These are phyloP conservation scores for Anhinga rufa DNA, from an alignment of 2,113 vertebrate genomes.

Conservation along the genomic window DNA sequence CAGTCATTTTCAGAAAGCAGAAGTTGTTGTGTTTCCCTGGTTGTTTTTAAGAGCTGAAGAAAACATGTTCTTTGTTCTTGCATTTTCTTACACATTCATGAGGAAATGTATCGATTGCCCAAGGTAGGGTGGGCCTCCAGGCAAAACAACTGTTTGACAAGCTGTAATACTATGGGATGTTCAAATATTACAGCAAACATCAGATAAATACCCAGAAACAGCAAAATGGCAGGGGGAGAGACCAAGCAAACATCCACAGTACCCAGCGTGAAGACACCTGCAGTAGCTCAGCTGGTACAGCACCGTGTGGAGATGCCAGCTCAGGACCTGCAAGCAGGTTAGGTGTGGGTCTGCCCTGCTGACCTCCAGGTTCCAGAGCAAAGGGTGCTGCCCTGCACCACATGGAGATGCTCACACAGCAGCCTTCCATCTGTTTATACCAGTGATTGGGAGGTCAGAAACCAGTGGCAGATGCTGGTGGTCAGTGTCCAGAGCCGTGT, in stretches of 20 bases:
- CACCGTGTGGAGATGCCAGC: background rate
- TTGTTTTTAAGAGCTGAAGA: background rate
- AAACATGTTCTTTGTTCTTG: background rate
- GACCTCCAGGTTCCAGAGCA: background rate
- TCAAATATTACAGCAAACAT: background rate
- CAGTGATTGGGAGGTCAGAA: background rate
- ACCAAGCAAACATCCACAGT: background rate
- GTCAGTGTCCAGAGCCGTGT: background rate
- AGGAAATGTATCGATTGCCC: background rate
- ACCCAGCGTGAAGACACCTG: accelerated
- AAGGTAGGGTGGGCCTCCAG: background rate
- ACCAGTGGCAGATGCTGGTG: background rate
- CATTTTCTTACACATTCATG: background rate
- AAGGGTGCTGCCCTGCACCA: background rate
- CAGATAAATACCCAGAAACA: background rate
- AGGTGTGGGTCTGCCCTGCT: accelerated
- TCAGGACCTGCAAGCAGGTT: background rate
- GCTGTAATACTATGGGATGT: background rate
- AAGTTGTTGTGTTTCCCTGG: background rate
- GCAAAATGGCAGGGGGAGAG: background rate
- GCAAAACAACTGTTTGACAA: background rate
- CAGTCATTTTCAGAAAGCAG: background rate
- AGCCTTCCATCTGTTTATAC: background rate
- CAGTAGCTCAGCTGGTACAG: background rate
- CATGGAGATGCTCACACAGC: background rate